These are phyloP conservation scores for Prosapia bicincta DNA, from an alignment of 2,888 invertebrate species.

Conservation along the genomic window DNA sequence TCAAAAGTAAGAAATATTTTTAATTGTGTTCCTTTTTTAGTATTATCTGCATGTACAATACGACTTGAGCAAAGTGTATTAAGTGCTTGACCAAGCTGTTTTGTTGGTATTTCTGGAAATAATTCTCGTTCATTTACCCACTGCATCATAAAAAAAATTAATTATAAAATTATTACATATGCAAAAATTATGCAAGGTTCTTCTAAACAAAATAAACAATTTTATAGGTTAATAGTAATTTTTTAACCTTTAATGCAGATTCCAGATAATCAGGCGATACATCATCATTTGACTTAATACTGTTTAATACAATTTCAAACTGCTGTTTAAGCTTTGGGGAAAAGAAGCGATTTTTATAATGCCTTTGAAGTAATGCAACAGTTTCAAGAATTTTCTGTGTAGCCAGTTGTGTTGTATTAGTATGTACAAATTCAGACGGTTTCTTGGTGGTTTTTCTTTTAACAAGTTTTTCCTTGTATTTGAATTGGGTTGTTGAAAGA, in stretches of 20 bases:
- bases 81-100: constrained; percentile 59
- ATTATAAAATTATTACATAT: no score
- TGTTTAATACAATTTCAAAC: constrained; percentile 8
- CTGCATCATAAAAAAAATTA: constrained; percentile 31
- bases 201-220: no score
- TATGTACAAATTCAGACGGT: constrained; percentile 18
- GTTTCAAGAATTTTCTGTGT: constrained; percentile 31
- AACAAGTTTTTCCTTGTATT: background rate
- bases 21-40: constrained; percentile 83
- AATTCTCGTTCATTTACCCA: constrained; percentile 46
- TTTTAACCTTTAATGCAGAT: constrained; percentile 25
- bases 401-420: constrained; percentile 31
- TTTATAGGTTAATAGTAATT: no score
- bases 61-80: constrained; percentile 62
- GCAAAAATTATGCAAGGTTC: no score
- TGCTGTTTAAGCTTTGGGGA: constrained; percentile 13
- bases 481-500: background rate
- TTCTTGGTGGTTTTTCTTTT: constrained; percentile 15
- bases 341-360: constrained; percentile 11
- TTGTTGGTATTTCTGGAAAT: constrained; percentile 45
- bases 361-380: constrained; percentile 12
- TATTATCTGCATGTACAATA: constrained; percentile 72
- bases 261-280: constrained; percentile 16
- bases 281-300: constrained; percentile 10
- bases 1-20: constrained; percentile 76